These are phyloP conservation scores for Alaudala cheleensis DNA, from an alignment of 2,113 vertebrate species.

Conservation along the genomic window DNA sequence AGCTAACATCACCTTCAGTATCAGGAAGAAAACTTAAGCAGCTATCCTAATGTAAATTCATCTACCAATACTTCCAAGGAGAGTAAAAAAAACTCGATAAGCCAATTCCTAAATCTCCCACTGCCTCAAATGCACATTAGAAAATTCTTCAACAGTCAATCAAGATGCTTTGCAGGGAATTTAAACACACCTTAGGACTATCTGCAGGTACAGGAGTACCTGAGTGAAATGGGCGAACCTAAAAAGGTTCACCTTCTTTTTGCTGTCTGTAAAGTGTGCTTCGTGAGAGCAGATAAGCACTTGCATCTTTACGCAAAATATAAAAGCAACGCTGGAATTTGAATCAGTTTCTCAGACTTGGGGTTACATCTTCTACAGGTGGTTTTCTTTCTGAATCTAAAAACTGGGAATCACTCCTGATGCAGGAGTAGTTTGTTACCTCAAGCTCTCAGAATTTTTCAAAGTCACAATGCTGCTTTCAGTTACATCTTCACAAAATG, in stretches of 20 bases:
- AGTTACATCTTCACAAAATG: neutral
- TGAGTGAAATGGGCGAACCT: neutral
- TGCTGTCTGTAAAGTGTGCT: neutral
- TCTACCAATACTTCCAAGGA: neutral
- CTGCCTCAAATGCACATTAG: neutral
- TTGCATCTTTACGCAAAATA: neutral
- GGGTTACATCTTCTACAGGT: neutral
- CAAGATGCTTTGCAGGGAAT: neutral
- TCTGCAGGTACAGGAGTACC: neutral
- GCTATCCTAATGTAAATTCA: neutral
- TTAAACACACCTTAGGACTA: neutral
- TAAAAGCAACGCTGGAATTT: neutral
- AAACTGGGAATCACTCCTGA: neutral
- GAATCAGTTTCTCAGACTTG: neutral
- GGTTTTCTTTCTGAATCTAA: neutral
- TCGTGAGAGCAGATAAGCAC: accelerated
- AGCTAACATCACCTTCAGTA: neutral
- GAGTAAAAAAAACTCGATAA: neutral
- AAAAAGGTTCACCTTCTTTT: neutral
- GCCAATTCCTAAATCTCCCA: neutral
- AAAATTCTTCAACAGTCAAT: neutral
- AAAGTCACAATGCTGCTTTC: neutral
- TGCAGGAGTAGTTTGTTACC: neutral
- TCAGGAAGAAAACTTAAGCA: neutral
- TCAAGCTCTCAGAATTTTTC: neutral